Base-by-base conservation (phyloP, 2,888 invertebrate genomes). In the Mesodorylaimus sp. region DNA sequence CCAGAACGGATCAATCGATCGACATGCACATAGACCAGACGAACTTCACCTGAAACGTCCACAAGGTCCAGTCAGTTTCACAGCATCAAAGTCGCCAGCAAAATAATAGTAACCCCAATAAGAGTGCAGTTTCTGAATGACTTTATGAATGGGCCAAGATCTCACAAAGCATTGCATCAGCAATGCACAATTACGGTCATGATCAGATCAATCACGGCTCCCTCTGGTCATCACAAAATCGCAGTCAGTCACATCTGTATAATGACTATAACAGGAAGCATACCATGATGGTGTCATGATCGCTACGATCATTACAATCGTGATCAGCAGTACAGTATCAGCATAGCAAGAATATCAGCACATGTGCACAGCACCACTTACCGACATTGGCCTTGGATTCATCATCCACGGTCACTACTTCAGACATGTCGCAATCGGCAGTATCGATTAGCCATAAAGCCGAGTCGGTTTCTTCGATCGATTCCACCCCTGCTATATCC, bases 371-470 rank as follows among this genome's bases (percentile, higher is more conserved):
- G 23, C n/a, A 50, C 25, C 50, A 21, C 26, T 27, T 45, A 64
- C 69, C 69, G 61, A 70, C 67, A 59, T 72, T 72, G 29, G 68
- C 71, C 55, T 70, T 71, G 19, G 71, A 70, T 55, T 68, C 67
- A 48, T 70, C 61, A 50, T 62, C 69, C 3, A 65, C 63, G 1
- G 66, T 54, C 39, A 66, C 68, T 27, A 72, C 62, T 58, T 76
- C 75, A 51, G 60, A 58, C 54, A 74, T 65, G 48, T 70, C 68
- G 62, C 73, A 74, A 1, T 74, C 75, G 49, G 71, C 68, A 13
- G 75, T 76, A 60, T 76, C 75, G 47, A 75, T 67, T 50, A 73
- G 61, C 36, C 73, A 56, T 43, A 75, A 56, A 1, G 73, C 66
- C 45, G 59, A 59, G 37, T 46, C 38, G 19, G 37, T 26, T 2